Evolutionary conservation across 2,888 invertebrate species (phyloP), one percentile per base, ranked within the genome.

Genomic region (Torymus aiolomorphi): DNA sequence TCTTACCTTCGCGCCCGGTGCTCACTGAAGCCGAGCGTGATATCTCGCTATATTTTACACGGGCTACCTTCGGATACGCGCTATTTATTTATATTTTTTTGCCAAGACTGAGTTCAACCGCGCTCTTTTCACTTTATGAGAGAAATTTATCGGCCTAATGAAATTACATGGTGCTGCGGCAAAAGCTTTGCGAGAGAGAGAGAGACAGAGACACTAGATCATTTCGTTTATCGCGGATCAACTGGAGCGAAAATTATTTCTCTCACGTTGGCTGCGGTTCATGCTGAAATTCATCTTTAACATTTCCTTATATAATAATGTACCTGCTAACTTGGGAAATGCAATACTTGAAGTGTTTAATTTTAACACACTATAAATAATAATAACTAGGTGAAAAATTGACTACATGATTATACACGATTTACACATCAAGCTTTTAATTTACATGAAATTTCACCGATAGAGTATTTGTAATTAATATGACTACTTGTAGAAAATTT

Each of bases 101-200:
- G 10, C 59, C 12, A 20, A 12, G 14, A 31, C 31, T 24, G 2
- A 18, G 8, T 51, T 16, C 56, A 13, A 31, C 0, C 4, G 24
- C 31, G 76, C 31, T n/a, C 24, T 66, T 76, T 76, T 61, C 61
- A 61, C 67, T 59, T 67, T 67, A 59, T 31, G 57, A 31, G 20
- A 49, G 31, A 59, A 57, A 51, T 61, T 65, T 66, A 75, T 75
- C 42, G 66, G 51, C 18, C 20, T 75, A 75, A 75, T 75, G 31
- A 59, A 66, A 75, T 75, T 49, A 51, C 74, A 16, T n/a, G 18
- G 54, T 10, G 63, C 31, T 18, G n/a, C 57, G 31, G 8, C n/a
- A 42, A 42, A 42, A 8, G 42, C 42, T 8, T 8, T 8, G 8
- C 42, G 1, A 8, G 42, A 8, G 8, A 5, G 42, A 42, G 8